A percentile compares a stretch with the other conserved stretches of the same genome.
Conservation (phyloP, 2,113 vertebrate genomes). For the Pelecanus crispus region DNA sequence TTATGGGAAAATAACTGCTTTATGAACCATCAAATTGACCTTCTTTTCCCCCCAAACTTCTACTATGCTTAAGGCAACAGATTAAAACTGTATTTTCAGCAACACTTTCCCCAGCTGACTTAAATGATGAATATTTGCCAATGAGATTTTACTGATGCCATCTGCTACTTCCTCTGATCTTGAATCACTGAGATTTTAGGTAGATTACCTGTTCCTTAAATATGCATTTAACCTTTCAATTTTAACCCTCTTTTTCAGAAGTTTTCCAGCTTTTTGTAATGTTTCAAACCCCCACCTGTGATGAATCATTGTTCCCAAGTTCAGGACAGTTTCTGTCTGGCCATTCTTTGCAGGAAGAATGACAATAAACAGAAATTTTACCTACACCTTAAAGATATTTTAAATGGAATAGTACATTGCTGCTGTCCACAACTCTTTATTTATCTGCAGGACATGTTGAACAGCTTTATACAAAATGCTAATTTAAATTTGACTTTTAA, state of each 20-base stretch:
- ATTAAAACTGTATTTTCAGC: neutral
- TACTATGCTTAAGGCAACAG: neutral
- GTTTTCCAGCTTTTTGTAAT: neutral
- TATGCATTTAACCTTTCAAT: neutral
- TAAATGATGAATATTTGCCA: neutral
- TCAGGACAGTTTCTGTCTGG: neutral
- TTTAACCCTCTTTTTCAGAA: neutral
- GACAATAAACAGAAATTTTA: neutral
- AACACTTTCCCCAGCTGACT: neutral
- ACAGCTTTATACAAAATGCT: neutral
- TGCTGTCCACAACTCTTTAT: neutral
- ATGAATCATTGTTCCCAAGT: neutral
- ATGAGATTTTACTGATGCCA: slow-evolving; percentile 3
- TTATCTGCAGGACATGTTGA: neutral
- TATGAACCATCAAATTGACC: slow-evolving; percentile 20
- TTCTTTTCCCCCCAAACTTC: neutral
- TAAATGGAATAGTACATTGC: neutral
- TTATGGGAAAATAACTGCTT: neutral
- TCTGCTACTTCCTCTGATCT: slow-evolving; percentile 12
- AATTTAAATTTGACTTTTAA: neutral
- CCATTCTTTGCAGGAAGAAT: neutral
- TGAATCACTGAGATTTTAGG: neutral
- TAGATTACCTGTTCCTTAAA: neutral
- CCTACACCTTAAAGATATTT: neutral
- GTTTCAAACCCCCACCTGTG: neutral